phyloP scores from a whole-genome alignment of 1,140 invertebrate genomes.

The Ooceraea biroi region DNA sequence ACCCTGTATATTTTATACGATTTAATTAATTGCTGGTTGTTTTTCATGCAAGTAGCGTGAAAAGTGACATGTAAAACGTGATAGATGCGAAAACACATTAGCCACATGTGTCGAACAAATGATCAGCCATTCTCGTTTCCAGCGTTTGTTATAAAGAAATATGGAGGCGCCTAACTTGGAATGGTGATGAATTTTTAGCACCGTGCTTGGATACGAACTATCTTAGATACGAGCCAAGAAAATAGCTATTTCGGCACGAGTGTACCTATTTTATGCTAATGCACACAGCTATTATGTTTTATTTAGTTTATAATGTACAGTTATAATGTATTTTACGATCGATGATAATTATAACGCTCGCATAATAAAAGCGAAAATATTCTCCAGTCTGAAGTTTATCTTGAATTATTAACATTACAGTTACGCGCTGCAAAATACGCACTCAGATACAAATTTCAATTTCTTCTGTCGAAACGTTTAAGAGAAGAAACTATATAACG shows the following conservation, averaged over 20 bases:
- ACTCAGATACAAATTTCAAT: background rate
- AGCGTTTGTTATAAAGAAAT: slow-evolving; percentile 20
- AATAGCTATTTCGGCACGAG: slow-evolving; percentile 20
- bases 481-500: background rate
- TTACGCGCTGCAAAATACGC: background rate
- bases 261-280: background rate
- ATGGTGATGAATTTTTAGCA: slow-evolving; percentile 36
- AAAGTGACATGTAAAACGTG: background rate
- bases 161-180: slow-evolving; percentile 36
- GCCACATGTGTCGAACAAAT: slow-evolving; percentile 33
- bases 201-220: background rate
- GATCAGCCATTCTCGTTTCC: slow-evolving; percentile 39
- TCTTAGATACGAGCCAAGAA: background rate
- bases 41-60: background rate
- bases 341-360: background rate
- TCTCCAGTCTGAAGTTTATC: background rate
- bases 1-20: background rate
- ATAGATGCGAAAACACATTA: slow-evolving; percentile 1
- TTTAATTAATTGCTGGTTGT: slow-evolving; percentile 19
- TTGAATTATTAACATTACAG: background rate
- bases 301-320: background rate
- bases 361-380: background rate
- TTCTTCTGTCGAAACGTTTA: background rate
- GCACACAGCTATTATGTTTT: background rate
- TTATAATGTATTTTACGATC: background rate